Conservation (phyloP, 2,113 vertebrate genomes). For the Ciconia boyciana region DNA sequence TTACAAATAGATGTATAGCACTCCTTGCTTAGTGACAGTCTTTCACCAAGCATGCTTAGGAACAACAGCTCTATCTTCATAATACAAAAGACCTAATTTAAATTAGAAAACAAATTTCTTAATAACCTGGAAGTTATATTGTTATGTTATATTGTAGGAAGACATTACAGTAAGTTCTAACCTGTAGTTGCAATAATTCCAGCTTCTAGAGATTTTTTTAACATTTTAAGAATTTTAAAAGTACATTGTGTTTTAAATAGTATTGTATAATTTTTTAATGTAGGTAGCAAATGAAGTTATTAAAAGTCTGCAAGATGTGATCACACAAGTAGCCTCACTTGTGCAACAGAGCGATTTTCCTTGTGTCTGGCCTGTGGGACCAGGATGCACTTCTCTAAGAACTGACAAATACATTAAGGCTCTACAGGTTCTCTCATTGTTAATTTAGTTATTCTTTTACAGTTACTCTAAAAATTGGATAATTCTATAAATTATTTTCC, state of each 20-base stretch:
- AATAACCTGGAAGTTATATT: not conserved
- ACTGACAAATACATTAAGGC: not conserved
- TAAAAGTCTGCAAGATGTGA: not conserved
- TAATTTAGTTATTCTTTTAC: not conserved
- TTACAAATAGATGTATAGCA: not conserved
- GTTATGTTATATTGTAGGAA: not conserved
- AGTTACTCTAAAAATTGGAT: not conserved
- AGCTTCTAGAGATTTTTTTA: not conserved
- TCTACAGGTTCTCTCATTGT: not conserved
- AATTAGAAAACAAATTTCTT: not conserved
- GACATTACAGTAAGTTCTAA: not conserved
- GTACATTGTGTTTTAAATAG: not conserved
- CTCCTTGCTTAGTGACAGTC: not conserved
- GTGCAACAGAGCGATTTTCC: not conserved
- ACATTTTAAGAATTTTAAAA: not conserved
- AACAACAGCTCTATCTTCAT: not conserved
- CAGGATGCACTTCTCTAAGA: not conserved
- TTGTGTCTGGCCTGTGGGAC: not conserved
- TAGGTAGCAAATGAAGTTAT: not conserved
- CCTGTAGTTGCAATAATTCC: not conserved
- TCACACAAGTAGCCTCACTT: not conserved
- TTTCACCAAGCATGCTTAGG: not conserved
- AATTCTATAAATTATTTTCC: not conserved
- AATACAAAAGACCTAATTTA: not conserved
- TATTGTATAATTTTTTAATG: not conserved